phyloP scores from a whole-genome alignment of 1,140 invertebrate genomes.

The Drosophila parvula region DNA sequence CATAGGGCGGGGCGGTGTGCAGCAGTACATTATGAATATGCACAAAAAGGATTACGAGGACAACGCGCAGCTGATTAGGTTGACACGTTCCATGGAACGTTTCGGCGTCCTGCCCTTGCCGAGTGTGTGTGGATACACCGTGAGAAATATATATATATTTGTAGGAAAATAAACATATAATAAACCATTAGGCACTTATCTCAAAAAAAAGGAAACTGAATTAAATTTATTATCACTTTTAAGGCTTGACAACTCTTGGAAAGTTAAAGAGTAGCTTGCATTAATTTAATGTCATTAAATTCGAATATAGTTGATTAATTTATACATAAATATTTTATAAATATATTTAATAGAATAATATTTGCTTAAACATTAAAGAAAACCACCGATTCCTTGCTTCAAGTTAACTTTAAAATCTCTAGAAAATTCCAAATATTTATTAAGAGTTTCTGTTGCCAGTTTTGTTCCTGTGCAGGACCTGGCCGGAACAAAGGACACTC shows the following conservation, averaged over 20 bases:
- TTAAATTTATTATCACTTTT: too few relatives aligned
- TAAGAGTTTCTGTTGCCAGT: neutral
- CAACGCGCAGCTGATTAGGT: constrained; percentile 62
- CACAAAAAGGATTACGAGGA: constrained; percentile 64
- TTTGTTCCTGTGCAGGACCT: constrained; percentile 20
- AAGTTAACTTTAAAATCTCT: too few relatives aligned
- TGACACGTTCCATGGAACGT: constrained; percentile 63
- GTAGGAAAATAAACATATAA: too few relatives aligned
- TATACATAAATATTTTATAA: too few relatives aligned
- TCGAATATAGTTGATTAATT: too few relatives aligned
- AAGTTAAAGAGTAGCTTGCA: too few relatives aligned
- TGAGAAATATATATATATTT: neutral
- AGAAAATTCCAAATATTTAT: neutral
- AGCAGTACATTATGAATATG: constrained; percentile 52
- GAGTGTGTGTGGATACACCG: constrained; percentile 16
- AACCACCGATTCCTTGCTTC: neutral
- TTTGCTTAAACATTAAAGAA: too few relatives aligned
- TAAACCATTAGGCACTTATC: too few relatives aligned
- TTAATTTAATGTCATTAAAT: too few relatives aligned
- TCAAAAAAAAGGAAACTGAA: too few relatives aligned
- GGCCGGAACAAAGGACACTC: constrained; percentile 55
- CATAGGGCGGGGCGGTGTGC: constrained; percentile 2
- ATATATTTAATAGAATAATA: neutral
- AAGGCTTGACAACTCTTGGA: neutral
- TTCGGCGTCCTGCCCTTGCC: neutral